These are phyloP conservation scores for Drosophila miranda DNA, from an alignment of 1,140 invertebrate species.

Conservation along the genomic window DNA sequence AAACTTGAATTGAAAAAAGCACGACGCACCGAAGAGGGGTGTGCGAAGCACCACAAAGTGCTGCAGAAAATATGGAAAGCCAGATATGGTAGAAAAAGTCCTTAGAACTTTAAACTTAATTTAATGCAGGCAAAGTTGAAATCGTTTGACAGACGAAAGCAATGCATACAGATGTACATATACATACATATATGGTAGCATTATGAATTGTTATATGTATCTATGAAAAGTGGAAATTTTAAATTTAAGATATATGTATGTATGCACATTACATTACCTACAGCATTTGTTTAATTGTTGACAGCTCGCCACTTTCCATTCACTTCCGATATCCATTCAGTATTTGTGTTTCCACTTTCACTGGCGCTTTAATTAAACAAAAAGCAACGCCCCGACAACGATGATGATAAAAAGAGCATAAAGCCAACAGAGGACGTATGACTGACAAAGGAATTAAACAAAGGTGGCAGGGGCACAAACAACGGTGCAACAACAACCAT, in stretches of 20 bases:
- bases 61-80: slow-evolving; percentile 21
- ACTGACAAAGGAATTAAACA: slow-evolving; percentile 42
- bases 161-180: background rate
- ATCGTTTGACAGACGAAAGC: too few relatives aligned
- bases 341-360: slow-evolving; percentile 37
- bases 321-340: background rate
- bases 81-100: slow-evolving; percentile 1
- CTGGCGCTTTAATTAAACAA: slow-evolving; percentile 50
- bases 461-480: slow-evolving; percentile 39
- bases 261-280: background rate
- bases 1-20: slow-evolving; percentile 30
- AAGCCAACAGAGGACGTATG: slow-evolving; percentile 11
- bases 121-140: too few relatives aligned
- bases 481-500: slow-evolving; percentile 42
- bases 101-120: too few relatives aligned
- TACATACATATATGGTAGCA: too few relatives aligned
- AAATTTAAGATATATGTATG: background rate
- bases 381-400: slow-evolving; percentile 14
- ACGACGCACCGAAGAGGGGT: background rate
- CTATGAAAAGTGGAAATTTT: background rate
- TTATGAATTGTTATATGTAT: too few relatives aligned
- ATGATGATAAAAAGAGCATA: slow-evolving; percentile 42
- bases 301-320: background rate
- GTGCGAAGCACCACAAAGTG: background rate
- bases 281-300: background rate